Evolutionary conservation across 2,113 vertebrate species (phyloP).

Genomic region (Anolis carolinensis): DNA sequence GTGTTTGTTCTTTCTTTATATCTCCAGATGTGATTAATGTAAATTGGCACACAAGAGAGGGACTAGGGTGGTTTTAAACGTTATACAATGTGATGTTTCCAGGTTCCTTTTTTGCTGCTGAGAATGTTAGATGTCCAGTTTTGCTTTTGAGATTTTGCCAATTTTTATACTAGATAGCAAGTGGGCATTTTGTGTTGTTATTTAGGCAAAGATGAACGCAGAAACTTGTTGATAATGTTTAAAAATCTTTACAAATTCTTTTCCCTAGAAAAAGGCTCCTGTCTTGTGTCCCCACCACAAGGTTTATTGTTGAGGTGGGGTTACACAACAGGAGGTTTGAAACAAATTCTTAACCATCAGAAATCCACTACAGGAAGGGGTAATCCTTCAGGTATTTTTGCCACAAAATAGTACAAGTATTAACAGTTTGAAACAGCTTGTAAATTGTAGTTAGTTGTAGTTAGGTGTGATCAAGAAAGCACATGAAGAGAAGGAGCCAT

Average conservation of each 20-base stretch:
- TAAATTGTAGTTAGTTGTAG: neutral
- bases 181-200: neutral
- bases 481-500: neutral
- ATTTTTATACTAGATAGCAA: neutral
- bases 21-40: neutral
- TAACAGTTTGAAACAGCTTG: neutral
- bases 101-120: neutral
- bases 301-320: neutral
- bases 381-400: neutral
- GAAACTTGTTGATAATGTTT: neutral
- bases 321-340: neutral
- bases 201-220: neutral
- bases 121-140: neutral
- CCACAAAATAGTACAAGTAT: neutral
- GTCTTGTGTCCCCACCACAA: too few relatives aligned
- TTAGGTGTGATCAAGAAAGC: neutral
- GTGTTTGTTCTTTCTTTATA: neutral
- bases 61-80: neutral
- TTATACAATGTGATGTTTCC: neutral
- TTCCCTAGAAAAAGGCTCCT: neutral
- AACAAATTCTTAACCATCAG: neutral
- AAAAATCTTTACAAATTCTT: too few relatives aligned
- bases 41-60: neutral
- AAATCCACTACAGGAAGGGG: neutral
- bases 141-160: neutral